Evolutionary conservation across 2,888 invertebrate genomes (phyloP), one percentile per base, ranked within the genome.

Genomic region (Lutraria lutraria): DNA sequence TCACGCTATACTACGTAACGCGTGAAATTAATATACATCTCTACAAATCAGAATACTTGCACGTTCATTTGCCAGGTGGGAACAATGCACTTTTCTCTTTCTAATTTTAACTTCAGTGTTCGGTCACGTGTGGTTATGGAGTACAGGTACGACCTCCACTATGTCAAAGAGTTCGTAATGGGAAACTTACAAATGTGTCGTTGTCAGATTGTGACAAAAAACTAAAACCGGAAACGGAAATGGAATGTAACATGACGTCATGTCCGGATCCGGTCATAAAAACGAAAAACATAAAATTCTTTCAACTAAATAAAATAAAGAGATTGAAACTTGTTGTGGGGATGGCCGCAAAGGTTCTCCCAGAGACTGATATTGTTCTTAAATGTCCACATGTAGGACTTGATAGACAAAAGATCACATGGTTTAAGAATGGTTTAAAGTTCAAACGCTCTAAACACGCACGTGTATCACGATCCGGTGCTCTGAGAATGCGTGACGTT

Each of bases 71-170:
- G 43, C 43, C 43, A 8, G 43, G 8, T 43, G 43, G 43, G 8
- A 43, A 43, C 2, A 43, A 43, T 8, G 43, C 43, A 43, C 43
- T 43, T 43, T 43, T 43, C 43, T 43, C 43, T 8, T 43, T 43
- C 43, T 43, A 8, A 43, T 43, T 43, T 43, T 34, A 15, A 0
- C 94, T 96, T 56, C 97, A 99, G 98, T 99, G 99, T 96, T 99
- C 99, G n/a, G 98, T 98, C 16, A 98, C 98, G 16, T 99, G 99
- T 96, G 99, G 99, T 16, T 89, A 98, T 96, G 99, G 99, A 0
- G 97, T 98, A 56, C 98, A 98, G 97, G 98, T 98, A 43, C 97
- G 99, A 29, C 98, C 98, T 60, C 98, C 99, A 84, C 98, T 98
- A 95, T 99, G 99, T 88, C 96, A 97, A 83, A 93, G 94, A 54